Evolutionary conservation across 2,113 vertebrate species (phyloP).

Genomic region (Pseudonaja textilis): DNA sequence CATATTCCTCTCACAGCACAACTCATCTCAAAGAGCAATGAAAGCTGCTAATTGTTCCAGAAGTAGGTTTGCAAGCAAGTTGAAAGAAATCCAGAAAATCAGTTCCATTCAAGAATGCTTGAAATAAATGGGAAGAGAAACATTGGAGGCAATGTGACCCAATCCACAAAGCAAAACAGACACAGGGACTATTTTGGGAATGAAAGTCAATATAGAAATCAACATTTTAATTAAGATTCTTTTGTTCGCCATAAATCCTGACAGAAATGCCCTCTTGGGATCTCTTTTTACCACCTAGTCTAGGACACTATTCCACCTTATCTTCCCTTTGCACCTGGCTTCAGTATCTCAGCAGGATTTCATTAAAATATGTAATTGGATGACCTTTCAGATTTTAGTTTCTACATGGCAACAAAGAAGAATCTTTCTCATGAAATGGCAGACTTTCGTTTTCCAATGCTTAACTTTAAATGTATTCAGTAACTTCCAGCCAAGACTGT

Average conservation of each 20-base stretch:
- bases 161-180: not conserved
- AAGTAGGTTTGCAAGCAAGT: not conserved
- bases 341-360: not conserved
- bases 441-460: not conserved
- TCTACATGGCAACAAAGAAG: not conserved
- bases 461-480: not conserved
- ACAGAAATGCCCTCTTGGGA: not conserved
- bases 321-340: not conserved
- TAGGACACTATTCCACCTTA: not conserved
- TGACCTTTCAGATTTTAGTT: not conserved
- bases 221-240: not conserved
- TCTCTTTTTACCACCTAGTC: not conserved
- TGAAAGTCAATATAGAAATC: not conserved
- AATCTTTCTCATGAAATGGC: not conserved
- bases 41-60: not conserved
- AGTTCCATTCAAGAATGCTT: not conserved
- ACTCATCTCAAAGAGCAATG: not conserved
- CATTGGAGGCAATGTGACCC: not conserved
- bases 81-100: not conserved
- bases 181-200: not conserved
- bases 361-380: not conserved
- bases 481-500: not conserved
- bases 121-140: not conserved
- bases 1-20: not conserved
- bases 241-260: not conserved